These are phyloP conservation scores for Parambassis ranga DNA, from an alignment of 2,797 vertebrate genomes.

Conservation along the genomic window DNA sequence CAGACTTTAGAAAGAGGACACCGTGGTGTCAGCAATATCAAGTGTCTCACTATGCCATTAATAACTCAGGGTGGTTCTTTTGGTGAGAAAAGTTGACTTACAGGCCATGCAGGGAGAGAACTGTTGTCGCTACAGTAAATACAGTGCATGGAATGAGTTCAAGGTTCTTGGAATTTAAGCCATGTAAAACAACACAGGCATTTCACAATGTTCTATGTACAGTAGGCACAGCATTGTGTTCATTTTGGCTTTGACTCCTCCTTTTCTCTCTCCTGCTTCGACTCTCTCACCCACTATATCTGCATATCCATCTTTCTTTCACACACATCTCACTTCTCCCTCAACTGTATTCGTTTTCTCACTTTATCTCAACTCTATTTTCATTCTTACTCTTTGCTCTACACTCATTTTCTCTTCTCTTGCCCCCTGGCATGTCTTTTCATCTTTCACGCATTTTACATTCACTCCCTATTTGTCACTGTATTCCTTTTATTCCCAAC, in stretches of 20 bases:
- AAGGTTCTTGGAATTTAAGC: conserved; percentile 45
- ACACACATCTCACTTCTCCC: conserved; percentile 68
- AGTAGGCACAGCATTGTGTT: conserved; percentile 43
- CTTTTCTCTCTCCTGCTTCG: conserved; percentile 52
- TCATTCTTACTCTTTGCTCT: conserved; percentile 33
- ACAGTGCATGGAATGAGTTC: conserved; percentile 15
- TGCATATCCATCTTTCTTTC: conserved; percentile 64
- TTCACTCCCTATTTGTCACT: conserved; percentile 17
- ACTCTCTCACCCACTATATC: conserved; percentile 62
- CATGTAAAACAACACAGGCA: conserved; percentile 50
- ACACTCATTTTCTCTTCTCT: conserved; percentile 47
- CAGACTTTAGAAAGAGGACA: conserved; percentile 18
- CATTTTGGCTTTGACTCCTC: conserved; percentile 51
- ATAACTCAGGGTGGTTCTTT: conserved; percentile 9
- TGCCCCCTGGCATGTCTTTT: conserved; percentile 39
- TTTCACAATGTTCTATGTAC: conserved; percentile 55
- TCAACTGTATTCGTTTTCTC: conserved; percentile 60
- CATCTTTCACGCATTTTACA: conserved; percentile 46
- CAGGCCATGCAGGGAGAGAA: conserved; percentile 10
- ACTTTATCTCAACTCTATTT: conserved; percentile 60
- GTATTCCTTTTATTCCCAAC: conserved; percentile 7
- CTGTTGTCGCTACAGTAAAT: conserved; percentile 27
- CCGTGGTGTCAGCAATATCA: conserved; percentile 13
- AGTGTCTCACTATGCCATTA: conserved; percentile 20
- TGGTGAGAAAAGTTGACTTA: conserved; percentile 38